Evolutionary conservation across 2,113 vertebrate genomes (phyloP).

Genomic region (Phaetusa simplex): DNA sequence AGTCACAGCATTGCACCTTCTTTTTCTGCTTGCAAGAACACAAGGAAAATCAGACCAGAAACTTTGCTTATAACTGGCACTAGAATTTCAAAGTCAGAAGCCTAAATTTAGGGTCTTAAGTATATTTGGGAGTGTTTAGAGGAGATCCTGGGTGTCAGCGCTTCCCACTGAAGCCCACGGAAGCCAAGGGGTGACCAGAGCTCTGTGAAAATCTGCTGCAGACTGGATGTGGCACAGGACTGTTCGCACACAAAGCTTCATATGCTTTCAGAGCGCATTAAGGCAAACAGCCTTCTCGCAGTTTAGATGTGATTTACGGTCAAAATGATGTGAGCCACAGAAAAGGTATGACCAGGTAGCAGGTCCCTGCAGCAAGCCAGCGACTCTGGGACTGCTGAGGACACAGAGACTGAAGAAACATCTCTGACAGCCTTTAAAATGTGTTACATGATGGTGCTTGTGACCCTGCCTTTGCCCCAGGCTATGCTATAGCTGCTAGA

Average conservation of each 20-base stretch:
- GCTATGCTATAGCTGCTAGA: conserved; percentile 53
- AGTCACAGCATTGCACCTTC: neutral
- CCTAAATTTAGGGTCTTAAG: neutral
- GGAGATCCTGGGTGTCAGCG: neutral
- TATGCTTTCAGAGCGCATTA: neutral
- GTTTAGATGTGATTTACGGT: neutral
- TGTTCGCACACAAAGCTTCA: conserved; percentile 13
- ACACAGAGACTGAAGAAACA: conserved; percentile 24
- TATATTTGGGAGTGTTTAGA: fast-evolving
- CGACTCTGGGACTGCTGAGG: conserved; percentile 4
- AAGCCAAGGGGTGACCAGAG: neutral
- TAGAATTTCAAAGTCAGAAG: neutral
- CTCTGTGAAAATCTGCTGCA: neutral
- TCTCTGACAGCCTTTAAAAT: conserved; percentile 63
- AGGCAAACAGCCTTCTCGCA: neutral
- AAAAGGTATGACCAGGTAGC: conserved; percentile 49
- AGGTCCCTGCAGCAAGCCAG: conserved; percentile 49
- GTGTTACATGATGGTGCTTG: conserved; percentile 42
- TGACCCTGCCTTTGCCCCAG: conserved; percentile 53
- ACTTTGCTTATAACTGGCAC: neutral
- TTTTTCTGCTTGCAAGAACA: neutral
- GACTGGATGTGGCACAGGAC: neutral
- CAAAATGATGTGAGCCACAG: conserved; percentile 10
- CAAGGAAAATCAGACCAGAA: neutral
- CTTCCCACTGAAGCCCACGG: neutral